These are phyloP conservation scores for Zaprionus davidi DNA, from an alignment of 1,140 invertebrate genomes.

Conservation along the genomic window DNA sequence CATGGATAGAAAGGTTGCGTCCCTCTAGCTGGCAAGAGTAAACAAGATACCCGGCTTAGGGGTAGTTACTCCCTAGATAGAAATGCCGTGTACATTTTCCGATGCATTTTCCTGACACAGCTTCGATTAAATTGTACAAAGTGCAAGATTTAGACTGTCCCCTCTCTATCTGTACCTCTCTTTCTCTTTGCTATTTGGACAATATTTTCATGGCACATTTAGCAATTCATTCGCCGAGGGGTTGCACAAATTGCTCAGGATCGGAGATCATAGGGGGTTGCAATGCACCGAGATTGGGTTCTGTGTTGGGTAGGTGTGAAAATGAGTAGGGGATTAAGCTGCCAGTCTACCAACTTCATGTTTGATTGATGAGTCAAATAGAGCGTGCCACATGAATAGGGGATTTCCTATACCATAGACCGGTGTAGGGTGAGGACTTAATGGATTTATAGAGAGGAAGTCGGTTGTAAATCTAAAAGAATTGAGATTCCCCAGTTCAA, in stretches of 20 bases:
- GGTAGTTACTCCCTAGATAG: slow-evolving; percentile 31
- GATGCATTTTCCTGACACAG: slow-evolving; percentile 49
- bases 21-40: slow-evolving; percentile 29
- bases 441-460: slow-evolving; percentile 66
- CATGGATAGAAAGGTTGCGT: slow-evolving; percentile 44
- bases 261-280: slow-evolving; percentile 48
- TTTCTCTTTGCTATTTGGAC: slow-evolving; percentile 36
- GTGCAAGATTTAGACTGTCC: slow-evolving; percentile 39
- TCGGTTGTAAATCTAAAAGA: slow-evolving; percentile 40
- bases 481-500: slow-evolving; percentile 54
- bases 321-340: slow-evolving; percentile 54
- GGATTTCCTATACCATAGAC: slow-evolving; percentile 58
- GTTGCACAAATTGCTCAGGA: slow-evolving; percentile 47
- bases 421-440: slow-evolving; percentile 30
- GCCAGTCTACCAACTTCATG: slow-evolving; percentile 29
- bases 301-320: slow-evolving; percentile 62
- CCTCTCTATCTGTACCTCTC: neutral
- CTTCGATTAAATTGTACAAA: slow-evolving; percentile 70
- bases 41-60: slow-evolving; percentile 42
- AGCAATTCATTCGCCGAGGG: slow-evolving; percentile 7
- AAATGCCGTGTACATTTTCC: slow-evolving; percentile 25
- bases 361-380: slow-evolving; percentile 76
- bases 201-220: slow-evolving; percentile 55
- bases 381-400: slow-evolving; percentile 75
- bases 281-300: slow-evolving; percentile 13